phyloP scores from a whole-genome alignment of 2,113 vertebrate genomes.

The Pelecanus crispus region DNA sequence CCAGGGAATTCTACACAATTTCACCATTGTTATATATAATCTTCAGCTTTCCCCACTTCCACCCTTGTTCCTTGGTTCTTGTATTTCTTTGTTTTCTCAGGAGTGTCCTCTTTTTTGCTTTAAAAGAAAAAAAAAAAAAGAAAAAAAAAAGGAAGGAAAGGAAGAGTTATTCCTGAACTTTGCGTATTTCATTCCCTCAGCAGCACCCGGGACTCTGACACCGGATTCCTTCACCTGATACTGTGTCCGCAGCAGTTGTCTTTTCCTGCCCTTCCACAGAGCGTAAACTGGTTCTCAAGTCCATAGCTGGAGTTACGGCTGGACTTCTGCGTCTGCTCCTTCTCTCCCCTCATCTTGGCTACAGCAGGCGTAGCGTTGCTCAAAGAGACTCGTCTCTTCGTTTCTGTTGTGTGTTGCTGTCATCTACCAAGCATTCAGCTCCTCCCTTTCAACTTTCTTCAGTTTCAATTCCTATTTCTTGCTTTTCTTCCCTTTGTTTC shows the following conservation, averaged over 20 bases:
- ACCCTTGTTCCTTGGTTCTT: background rate
- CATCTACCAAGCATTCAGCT: background rate
- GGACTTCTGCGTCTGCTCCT: background rate
- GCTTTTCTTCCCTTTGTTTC: background rate
- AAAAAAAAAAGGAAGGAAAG: background rate
- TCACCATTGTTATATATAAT: conserved; percentile 23
- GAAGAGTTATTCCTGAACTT: background rate
- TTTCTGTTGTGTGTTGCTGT: background rate
- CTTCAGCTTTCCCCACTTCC: background rate
- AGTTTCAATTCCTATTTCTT: background rate
- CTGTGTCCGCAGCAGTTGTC: background rate
- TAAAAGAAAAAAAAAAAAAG: background rate
- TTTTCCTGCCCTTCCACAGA: background rate
- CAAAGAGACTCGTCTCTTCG: fast-evolving
- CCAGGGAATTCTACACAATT: conserved; percentile 6
- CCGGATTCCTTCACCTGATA: background rate
- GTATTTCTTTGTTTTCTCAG: background rate
- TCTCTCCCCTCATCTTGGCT: background rate
- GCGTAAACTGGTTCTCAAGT: background rate
- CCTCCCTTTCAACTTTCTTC: background rate
- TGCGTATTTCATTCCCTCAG: background rate
- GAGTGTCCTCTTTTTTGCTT: background rate
- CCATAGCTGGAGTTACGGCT: fast-evolving
- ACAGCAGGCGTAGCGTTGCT: background rate
- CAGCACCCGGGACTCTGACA: background rate